A percentile compares a stretch with the other conserved stretches of the same genome.
phyloP scores from a whole-genome alignment of 2,113 vertebrate genomes.

The Balaeniceps rex region DNA sequence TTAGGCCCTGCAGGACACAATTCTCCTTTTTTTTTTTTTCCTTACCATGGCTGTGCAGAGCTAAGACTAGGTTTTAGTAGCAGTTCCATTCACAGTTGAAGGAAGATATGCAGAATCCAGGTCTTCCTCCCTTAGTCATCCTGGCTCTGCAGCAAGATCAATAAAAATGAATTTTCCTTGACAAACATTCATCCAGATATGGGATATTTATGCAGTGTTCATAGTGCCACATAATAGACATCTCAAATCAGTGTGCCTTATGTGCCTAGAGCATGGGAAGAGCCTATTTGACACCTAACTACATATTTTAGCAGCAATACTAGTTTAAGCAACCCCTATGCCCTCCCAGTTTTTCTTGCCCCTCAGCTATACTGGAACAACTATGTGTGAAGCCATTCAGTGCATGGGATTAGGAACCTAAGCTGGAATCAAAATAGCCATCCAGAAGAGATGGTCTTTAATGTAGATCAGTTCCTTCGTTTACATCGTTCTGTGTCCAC shows the following conservation, averaged over 20 bases:
- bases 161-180: not conserved
- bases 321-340: not conserved
- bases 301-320: not conserved
- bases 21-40: not conserved
- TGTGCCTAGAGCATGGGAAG: not conserved
- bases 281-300: not conserved
- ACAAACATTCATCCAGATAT: not conserved
- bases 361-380: not conserved
- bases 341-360: not conserved
- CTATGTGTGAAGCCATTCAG: not conserved
- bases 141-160: not conserved
- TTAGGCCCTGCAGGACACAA: not conserved
- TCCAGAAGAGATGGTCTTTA: not conserved
- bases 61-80: not conserved
- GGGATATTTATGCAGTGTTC: not conserved
- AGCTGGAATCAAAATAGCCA: not conserved
- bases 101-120: not conserved
- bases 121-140: not conserved
- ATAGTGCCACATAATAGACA: not conserved
- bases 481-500: not conserved
- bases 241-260: not conserved
- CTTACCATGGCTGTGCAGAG: not conserved
- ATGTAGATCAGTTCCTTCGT: not conserved
- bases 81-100: not conserved
- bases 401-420: not conserved